Conservation (phyloP, 2,888 invertebrate species). For the Malacosoma neustria region DNA sequence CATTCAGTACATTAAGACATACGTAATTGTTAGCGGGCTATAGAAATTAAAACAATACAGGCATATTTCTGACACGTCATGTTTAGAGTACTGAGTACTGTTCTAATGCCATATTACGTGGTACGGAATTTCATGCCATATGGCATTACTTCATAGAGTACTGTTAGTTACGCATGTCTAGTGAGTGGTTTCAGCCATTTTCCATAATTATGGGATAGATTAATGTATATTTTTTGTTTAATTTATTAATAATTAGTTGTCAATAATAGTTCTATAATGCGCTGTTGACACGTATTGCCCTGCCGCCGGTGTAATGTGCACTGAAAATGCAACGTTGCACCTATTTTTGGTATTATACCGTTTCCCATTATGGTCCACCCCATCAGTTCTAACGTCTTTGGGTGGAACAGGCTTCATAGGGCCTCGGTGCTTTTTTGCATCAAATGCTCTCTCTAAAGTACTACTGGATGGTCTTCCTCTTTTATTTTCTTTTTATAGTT, state of each 20-base stretch:
- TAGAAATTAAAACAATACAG: background rate
- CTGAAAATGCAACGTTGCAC: slow-evolving; percentile 18
- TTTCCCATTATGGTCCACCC: slow-evolving; percentile 16
- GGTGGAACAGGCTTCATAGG: slow-evolving; percentile 14
- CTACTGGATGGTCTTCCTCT: slow-evolving; percentile 14
- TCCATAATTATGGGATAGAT: too few species aligned
- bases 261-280: too few species aligned
- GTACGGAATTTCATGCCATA: slow-evolving; percentile 1
- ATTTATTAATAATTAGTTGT: too few species aligned
- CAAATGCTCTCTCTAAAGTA: slow-evolving; percentile 8
- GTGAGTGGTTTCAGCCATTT: too few species aligned
- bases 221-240: too few species aligned
- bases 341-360: slow-evolving; percentile 15
- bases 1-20: too few species aligned
- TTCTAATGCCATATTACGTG: slow-evolving; percentile 1
- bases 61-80: background rate
- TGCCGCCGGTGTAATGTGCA: too few species aligned
- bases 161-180: background rate
- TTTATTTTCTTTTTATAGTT: slow-evolving; percentile 13
- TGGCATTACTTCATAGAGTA: slow-evolving; percentile 1
- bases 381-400: slow-evolving; percentile 16
- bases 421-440: slow-evolving; percentile 15
- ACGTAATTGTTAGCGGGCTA: background rate
- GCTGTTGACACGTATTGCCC: too few species aligned
- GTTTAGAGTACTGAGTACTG: slow-evolving; percentile 2